Evolutionary conservation across 2,888 invertebrate species (phyloP), one percentile per base, ranked within the genome.

Genomic region (Tetramorium bicarinatum): DNA sequence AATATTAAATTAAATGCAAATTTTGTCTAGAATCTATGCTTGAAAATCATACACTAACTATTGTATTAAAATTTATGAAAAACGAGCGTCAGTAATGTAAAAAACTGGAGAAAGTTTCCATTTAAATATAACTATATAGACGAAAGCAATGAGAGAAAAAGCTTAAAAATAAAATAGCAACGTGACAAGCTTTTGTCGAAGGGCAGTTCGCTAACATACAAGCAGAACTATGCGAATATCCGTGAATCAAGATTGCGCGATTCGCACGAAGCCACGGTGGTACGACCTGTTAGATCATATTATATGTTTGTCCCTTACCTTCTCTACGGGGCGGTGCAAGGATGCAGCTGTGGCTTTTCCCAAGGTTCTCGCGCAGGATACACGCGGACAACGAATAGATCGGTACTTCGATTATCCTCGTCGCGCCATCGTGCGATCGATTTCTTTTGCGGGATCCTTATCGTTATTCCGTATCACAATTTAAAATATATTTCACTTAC

Each of bases 271-370:
- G 67, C 64, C 71, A 67, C 69, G 61, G 82, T 54, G 85, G 83
- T 82, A 82, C 87, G 87, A 88, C 87, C 85, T 86, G 85, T 90
- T 87, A 86, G 82, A 91, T 87, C 90, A 89, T 89, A 90, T 90
- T 91, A 91, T 92, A 91, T 79, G 90, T 89, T 91, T 92, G 88
- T 92, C 91, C 90, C 91, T 91, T 91, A 91, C 92, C 91, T 92
- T 92, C 87, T 85, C 87, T 88, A 86, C 86, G 82, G 82, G 85
- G 82, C 90, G 87, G 83, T 85, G 91, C 85, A 85, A 84, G 83
- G 92, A 89, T 91, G 91, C 92, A 91, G 91, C 92, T 91, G 92
- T 90, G 87, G 87, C 82, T 83, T 87, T 84, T 85, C 64, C 86
- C 89, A 90, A 90, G 89, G 87, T 86, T 87, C 81, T 75, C 82